Evolutionary conservation across 1,140 invertebrate genomes (phyloP), one percentile per base, ranked within the genome.

Genomic region (Drosophila seguyi): DNA sequence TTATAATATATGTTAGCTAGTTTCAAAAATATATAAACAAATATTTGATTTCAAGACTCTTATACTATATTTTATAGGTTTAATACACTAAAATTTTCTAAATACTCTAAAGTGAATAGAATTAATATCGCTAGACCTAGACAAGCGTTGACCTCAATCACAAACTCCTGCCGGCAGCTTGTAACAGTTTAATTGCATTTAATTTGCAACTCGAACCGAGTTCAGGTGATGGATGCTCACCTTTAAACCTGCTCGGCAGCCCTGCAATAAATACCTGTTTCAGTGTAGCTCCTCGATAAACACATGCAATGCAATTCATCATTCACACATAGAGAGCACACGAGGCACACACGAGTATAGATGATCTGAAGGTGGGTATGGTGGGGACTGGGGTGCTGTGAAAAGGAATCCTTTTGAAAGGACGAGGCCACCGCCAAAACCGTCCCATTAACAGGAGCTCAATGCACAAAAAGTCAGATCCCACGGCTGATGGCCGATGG

Each of bases 271-370:
- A 90, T 73, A 71, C 81, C 80, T 75, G 71, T 78, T 78, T 50
- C 69, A 60, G 59, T 75, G 67, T 77, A 58, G 52, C 55, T 62
- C 41, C 53, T 62, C 66, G 79, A 80, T 84, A 65, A 84, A 47
- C 77, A 81, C 57, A 81, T 66, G 77, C 74, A 81, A 71, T 90
- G 86, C 86, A 90, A 90, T 90, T 85, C 85, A 90, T 90, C 85
- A 90, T 90, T 81, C 69, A 73, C 62, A 63, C 60, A 81, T 16
- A 79, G 52, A 53, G 41, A 50, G n/a, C n/a, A n/a, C n/a, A n/a
- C n/a, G 56, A 65, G 47, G 50, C 56, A 25, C 63, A 78, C 47
- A 31, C 31, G 11, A 29, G 47, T 11, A 38, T 38, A 25, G 61
- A 69, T 69, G 63, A 69, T 69, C 66, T 36, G 36, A 18, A 2